phyloP scores from a whole-genome alignment of 2,888 invertebrate species.

The Apocheima hispidaria region DNA sequence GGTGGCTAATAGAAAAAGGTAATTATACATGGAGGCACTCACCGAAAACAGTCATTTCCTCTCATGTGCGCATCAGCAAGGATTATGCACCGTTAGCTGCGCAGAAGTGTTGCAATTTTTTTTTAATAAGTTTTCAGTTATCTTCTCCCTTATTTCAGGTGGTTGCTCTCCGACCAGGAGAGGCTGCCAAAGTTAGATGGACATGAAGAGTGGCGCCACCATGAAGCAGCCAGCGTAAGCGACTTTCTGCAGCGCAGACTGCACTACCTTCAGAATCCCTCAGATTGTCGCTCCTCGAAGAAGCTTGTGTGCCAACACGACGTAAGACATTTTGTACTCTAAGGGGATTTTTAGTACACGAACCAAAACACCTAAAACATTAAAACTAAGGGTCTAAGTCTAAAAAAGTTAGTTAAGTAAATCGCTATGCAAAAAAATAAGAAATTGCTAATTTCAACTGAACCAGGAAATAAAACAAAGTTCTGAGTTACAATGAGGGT shows the following conservation, averaged over 20 bases:
- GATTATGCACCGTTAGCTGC: not conserved
- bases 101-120: not conserved
- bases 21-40: not conserved
- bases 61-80: no score
- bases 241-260: not conserved
- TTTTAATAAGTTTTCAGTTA: not conserved
- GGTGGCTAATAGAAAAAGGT: slow-evolving; percentile 2
- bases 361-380: no score
- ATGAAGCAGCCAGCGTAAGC: not conserved
- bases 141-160: not conserved
- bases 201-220: not conserved
- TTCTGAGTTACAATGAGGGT: no score
- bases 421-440: no score
- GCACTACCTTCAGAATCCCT: not conserved
- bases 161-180: not conserved
- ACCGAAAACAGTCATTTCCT: not conserved
- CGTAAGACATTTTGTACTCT: not conserved
- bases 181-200: not conserved
- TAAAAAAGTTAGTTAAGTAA: no score
- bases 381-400: no score
- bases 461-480: no score
- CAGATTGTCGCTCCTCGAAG: not conserved
- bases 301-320: not conserved
- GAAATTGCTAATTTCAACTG: no score
- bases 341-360: not conserved